phyloP scores from a whole-genome alignment of 2,797 vertebrate genomes.

The Acestrorhynchus altus region DNA sequence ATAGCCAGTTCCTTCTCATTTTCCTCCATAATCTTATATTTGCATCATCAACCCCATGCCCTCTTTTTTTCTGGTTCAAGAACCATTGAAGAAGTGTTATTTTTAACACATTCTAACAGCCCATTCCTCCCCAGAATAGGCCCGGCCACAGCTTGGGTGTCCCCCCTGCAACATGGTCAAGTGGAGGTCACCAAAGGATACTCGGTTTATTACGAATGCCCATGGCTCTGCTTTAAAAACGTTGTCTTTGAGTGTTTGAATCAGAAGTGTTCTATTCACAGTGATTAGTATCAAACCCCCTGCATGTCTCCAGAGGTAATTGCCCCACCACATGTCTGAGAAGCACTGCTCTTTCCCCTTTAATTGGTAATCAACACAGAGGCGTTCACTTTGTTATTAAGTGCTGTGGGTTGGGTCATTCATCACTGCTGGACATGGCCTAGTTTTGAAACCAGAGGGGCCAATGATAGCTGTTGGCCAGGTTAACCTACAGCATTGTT shows the following conservation, averaged over 20 bases:
- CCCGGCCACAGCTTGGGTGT: background rate
- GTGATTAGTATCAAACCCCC: slow-evolving; percentile 22
- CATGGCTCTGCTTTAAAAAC: slow-evolving; percentile 1
- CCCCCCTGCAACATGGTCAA: background rate
- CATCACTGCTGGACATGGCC: slow-evolving; percentile 20
- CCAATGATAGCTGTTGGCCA: background rate
- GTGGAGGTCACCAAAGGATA: background rate
- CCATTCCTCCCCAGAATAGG: no score
- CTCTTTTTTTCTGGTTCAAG: no score
- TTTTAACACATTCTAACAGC: no score
- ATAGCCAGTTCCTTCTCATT: no score
- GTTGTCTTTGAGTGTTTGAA: background rate
- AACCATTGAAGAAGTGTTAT: background rate
- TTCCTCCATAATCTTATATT: no score
- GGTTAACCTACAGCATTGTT: slow-evolving; percentile 21
- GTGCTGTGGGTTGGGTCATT: slow-evolving; percentile 26
- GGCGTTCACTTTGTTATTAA: slow-evolving; percentile 33
- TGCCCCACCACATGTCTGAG: slow-evolving; percentile 1
- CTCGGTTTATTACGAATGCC: background rate
- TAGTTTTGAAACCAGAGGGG: slow-evolving; percentile 17
- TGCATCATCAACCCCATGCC: no score
- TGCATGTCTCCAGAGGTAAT: background rate
- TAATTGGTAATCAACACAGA: slow-evolving; percentile 38
- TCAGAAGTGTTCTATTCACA: slow-evolving; percentile 10
- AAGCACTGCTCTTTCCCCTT: slow-evolving; percentile 21